phyloP scores from a whole-genome alignment of 2,113 vertebrate genomes.

The Campylomormyrus tamandua region DNA sequence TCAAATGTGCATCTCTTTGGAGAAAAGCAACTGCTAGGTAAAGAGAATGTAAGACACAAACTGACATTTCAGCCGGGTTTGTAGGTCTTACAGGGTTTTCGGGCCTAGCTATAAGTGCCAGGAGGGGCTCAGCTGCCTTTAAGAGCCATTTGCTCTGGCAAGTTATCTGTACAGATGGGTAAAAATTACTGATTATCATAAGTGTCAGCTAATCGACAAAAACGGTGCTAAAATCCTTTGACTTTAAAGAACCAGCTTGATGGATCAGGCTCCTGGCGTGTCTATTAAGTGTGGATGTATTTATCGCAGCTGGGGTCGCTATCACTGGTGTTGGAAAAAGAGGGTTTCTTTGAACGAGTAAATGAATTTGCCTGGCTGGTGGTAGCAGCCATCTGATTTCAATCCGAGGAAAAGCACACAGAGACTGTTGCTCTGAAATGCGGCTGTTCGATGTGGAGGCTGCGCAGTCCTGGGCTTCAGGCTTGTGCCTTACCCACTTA shows the following conservation, averaged over 20 bases:
- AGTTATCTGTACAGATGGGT: not conserved
- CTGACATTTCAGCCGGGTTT: not conserved
- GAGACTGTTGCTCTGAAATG: not conserved
- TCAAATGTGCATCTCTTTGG: not conserved
- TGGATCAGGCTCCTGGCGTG: not conserved
- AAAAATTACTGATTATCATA: not conserved
- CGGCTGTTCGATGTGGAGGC: not conserved
- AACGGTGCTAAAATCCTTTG: not conserved
- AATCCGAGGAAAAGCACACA: not conserved
- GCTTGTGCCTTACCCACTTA: not conserved
- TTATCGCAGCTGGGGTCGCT: not conserved
- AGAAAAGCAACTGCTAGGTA: not conserved
- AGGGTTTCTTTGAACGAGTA: not conserved
- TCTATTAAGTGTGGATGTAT: slow-evolving; percentile 3
- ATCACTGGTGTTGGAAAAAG: not conserved
- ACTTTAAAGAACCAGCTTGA: not conserved
- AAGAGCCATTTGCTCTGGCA: not conserved
- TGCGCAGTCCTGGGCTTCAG: not conserved
- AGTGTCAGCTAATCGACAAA: not conserved
- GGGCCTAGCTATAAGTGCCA: not conserved
- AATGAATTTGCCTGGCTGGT: not conserved
- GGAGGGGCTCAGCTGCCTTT: not conserved
- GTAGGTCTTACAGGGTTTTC: not conserved
- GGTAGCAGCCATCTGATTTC: not conserved
- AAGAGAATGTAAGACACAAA: not conserved